Evolutionary conservation across 2,113 vertebrate species (phyloP).

Genomic region (Brachionichthys hirsutus): DNA sequence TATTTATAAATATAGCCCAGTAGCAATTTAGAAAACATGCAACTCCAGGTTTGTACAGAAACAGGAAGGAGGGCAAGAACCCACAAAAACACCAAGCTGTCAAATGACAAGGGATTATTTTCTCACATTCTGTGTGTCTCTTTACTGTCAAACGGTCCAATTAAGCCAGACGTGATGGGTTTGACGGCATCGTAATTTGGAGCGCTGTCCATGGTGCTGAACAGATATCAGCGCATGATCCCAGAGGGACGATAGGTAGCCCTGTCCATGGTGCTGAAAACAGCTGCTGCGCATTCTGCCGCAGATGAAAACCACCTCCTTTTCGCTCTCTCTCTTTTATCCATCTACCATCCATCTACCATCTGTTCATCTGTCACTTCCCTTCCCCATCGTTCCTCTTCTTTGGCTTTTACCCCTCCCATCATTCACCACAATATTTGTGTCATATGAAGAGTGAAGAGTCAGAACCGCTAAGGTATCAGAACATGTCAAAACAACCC

Average conservation of each 20-base stretch:
- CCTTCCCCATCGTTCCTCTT: not conserved
- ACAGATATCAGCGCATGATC: not conserved
- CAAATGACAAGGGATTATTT: not conserved
- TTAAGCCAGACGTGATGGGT: not conserved
- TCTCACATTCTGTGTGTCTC: not conserved
- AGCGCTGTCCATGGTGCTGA: constrained; percentile 23
- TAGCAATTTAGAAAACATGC: no score
- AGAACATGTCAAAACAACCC: no score
- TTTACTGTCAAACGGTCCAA: not conserved
- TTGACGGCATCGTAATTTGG: not conserved
- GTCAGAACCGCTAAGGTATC: no score
- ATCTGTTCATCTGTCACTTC: constrained; percentile 10
- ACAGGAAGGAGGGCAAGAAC: not conserved
- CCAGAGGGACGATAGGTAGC: not conserved
- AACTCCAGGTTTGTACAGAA: not conserved
- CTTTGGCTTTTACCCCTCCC: not conserved
- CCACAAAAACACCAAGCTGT: not conserved
- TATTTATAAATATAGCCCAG: no score
- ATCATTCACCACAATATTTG: not conserved
- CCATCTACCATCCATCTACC: not conserved
- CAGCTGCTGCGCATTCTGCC: not conserved
- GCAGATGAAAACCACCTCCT: not conserved
- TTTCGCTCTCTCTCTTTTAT: not conserved
- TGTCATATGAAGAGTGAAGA: no score
- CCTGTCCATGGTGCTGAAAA: constrained; percentile 24